Base-by-base conservation (phyloP, 2,888 invertebrate species). In the Xanthorhoe spadicearia region DNA sequence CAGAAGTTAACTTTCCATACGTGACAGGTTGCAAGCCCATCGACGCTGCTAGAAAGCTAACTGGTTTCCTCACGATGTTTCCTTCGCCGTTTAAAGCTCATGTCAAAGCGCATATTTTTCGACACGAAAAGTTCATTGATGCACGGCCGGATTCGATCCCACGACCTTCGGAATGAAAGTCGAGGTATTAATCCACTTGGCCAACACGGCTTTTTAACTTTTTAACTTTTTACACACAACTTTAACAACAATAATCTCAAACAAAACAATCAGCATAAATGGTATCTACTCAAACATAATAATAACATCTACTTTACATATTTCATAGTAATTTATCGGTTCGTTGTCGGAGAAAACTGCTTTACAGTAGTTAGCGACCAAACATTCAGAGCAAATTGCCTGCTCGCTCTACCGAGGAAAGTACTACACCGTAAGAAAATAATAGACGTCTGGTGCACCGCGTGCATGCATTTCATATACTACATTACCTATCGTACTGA, bases 371-470 rank as follows among this genome's bases (percentile, higher is more conserved):
- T 80, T 79, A 77, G 77, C 81, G 78, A 82, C 79, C 79, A 84
- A 83, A 86, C 83, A 82, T 82, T 83, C 82, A 84, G 80, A 85
- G 83, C 85, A 83, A 86, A 85, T 84, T 81, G 83, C 84, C 77
- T 86, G 87, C 77, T 82, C 87, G 77, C 82, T 86, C 81, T 87
- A 85, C 83, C 88, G 84, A 80, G 75, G 83, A 86, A 83, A 85
- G 81, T 79, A 81, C 77, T 68, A 71, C 73, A 84, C 79, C 78
- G 82, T 83, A 85, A 82, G 76, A 81, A 80, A 83, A 85, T 82
- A 64, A 80, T 81, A 78, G 74, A 75, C 70, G 77, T 75, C 77
- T 74, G 75, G 76, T 73, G 75, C 73, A 59, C 70, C 72, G 79
- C 77, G 69, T 74, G 78, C 77, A 76, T 74, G 74, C 67, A 70